phyloP scores from a whole-genome alignment of 1,140 invertebrate species.

The Coelopa frigida region DNA sequence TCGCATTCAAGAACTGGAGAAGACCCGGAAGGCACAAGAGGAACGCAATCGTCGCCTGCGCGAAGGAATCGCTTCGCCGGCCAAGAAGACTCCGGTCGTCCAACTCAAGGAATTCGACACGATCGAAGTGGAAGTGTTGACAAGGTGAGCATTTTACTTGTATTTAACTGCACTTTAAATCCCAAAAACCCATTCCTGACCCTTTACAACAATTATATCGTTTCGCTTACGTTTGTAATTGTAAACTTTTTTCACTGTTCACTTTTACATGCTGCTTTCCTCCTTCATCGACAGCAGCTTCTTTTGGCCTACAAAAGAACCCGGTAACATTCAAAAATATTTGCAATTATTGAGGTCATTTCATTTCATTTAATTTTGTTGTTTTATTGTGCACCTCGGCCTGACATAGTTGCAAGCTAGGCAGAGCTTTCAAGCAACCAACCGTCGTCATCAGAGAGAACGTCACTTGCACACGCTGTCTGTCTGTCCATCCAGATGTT shows the following conservation, averaged over 20 bases:
- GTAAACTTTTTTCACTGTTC: too few relatives aligned
- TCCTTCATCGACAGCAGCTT: too few relatives aligned
- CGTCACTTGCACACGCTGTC: too few relatives aligned
- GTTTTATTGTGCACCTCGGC: not conserved
- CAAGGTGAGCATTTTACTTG: too few relatives aligned
- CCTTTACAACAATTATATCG: too few relatives aligned
- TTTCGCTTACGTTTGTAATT: too few relatives aligned
- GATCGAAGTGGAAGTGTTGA: slow-evolving; percentile 64
- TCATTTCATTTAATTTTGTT: not conserved
- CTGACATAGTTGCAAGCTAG: not conserved
- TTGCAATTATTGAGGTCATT: slow-evolving; percentile 31
- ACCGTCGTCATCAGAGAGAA: too few relatives aligned
- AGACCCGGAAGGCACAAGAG: slow-evolving; percentile 37
- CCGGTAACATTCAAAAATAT: slow-evolving; percentile 30
- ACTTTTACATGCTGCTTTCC: too few relatives aligned
- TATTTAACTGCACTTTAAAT: too few relatives aligned
- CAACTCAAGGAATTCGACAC: slow-evolving; percentile 62
- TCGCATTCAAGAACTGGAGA: slow-evolving; percentile 47
- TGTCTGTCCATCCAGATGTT: too few relatives aligned
- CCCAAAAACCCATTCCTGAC: too few relatives aligned
- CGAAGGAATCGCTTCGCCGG: slow-evolving; percentile 45
- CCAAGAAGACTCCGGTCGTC: slow-evolving; percentile 38
- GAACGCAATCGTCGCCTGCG: slow-evolving; percentile 32
- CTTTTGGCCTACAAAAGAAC: slow-evolving; percentile 23
- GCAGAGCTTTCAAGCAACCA: too few relatives aligned